Percentiles rank a stretch among this genome's conserved stretches.
These are phyloP conservation scores for Tenthredo amoena DNA, from an alignment of 2,888 invertebrate species.

Conservation along the genomic window DNA sequence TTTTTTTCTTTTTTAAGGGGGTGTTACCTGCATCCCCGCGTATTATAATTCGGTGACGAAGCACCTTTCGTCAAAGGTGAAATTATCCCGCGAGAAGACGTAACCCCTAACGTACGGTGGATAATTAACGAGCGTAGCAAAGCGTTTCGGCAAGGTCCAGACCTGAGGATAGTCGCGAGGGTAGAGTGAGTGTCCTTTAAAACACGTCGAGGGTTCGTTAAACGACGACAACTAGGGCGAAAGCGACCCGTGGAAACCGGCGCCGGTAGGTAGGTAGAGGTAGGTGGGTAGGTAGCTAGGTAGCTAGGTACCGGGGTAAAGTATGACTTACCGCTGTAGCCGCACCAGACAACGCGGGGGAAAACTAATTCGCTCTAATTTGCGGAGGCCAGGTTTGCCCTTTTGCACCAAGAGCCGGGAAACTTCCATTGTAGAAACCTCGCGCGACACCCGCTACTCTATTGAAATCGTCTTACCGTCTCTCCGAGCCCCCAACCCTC, in stretches of 20 bases:
- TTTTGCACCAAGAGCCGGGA: constrained; percentile 42
- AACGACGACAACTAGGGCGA: constrained; percentile 24
- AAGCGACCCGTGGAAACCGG: neutral
- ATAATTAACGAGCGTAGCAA: constrained; percentile 1
- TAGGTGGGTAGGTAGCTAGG: neutral
- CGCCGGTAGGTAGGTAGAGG: neutral
- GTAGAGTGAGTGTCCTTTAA: constrained; percentile 26
- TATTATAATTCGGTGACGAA: neutral
- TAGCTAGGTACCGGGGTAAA: constrained; percentile 12
- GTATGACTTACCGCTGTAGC: constrained; percentile 50
- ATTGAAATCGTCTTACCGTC: constrained; percentile 50
- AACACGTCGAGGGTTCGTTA: constrained; percentile 49
- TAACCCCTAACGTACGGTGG: neutral
- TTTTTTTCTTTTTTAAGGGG: too few relatives aligned
- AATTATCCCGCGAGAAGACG: neutral
- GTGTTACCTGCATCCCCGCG: too few relatives aligned
- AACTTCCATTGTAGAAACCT: constrained; percentile 58
- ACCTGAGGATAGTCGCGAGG: neutral
- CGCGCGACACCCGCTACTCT: constrained; percentile 55
- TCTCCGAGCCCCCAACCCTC: neutral
- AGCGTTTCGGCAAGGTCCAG: constrained; percentile 13
- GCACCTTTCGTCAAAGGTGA: neutral
- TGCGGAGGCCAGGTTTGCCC: constrained; percentile 40
- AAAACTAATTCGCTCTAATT: constrained; percentile 53
- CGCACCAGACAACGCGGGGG: constrained; percentile 38